phyloP scores from a whole-genome alignment of 2,113 vertebrate genomes.

The Pachycephala philippinensis region DNA sequence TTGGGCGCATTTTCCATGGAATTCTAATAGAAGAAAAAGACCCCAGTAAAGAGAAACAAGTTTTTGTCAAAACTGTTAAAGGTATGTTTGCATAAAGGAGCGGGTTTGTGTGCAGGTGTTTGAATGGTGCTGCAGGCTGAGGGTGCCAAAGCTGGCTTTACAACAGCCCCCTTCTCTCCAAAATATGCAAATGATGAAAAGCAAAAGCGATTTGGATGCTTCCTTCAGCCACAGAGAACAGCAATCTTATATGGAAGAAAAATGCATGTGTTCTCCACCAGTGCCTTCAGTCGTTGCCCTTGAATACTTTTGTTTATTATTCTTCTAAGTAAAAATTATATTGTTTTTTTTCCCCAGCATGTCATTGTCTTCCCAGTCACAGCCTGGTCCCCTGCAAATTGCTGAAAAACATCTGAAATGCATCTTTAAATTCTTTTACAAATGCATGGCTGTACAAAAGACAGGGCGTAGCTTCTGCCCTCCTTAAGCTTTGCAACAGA shows the following conservation, averaged over 20 bases:
- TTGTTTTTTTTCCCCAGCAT: not conserved
- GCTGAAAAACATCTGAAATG: not conserved
- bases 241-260: constrained; percentile 33
- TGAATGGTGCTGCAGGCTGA: not conserved
- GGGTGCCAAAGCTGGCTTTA: not conserved
- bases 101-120: not conserved
- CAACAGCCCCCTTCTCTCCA: not conserved
- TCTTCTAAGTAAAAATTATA: not conserved
- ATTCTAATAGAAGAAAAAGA: constrained; percentile 95
- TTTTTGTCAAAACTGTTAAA: constrained; percentile 98
- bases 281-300: not conserved
- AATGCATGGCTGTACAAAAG: not conserved
- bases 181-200: not conserved
- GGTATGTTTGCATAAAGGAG: constrained; percentile 70
- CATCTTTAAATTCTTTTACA: not conserved
- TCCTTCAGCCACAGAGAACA: not conserved
- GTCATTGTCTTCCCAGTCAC: not conserved
- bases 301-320: not conserved
- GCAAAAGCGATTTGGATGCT: not conserved
- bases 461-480: not conserved
- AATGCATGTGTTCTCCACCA: not conserved
- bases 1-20: constrained; percentile 96
- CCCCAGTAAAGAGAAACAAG: constrained; percentile 90
- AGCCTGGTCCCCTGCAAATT: not conserved
- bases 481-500: not conserved